Evolutionary conservation across 2,797 vertebrate species (phyloP).

Genomic region (Cryptoprocta ferox): DNA sequence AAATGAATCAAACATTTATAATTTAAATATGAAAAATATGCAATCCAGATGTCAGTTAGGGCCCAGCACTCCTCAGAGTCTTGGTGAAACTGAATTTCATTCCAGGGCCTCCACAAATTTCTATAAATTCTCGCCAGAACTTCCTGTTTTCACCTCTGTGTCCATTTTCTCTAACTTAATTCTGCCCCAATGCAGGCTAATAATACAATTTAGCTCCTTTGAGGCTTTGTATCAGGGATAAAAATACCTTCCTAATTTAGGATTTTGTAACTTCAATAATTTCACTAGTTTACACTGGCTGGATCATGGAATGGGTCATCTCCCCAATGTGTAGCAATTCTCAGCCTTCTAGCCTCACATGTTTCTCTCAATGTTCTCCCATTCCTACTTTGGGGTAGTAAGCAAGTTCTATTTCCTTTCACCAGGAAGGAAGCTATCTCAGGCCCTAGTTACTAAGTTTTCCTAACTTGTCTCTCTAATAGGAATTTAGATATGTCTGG

Average conservation of each 20-base stretch:
- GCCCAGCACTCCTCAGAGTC: background rate
- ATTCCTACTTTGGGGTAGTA: background rate
- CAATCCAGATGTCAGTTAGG: background rate
- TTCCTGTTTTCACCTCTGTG: background rate
- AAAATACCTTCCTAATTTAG: background rate
- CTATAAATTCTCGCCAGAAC: background rate
- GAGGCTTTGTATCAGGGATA: background rate
- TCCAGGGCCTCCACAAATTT: background rate
- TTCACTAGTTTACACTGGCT: background rate
- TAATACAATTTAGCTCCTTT: background rate
- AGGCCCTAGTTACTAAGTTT: background rate
- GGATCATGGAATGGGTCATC: background rate
- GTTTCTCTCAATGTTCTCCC: background rate
- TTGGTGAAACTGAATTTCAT: background rate
- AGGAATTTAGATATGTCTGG: background rate
- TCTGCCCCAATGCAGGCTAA: background rate
- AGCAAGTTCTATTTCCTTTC: background rate
- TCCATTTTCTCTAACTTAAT: background rate
- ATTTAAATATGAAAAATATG: constrained; percentile 60
- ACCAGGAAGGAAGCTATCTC: background rate
- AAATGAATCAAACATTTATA: constrained; percentile 65
- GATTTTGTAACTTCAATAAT: background rate
- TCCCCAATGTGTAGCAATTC: background rate
- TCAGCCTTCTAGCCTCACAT: background rate
- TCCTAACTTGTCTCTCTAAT: background rate